Base-by-base conservation (phyloP, 2,888 invertebrate species). In the Tenthredo scrophulariae region DNA sequence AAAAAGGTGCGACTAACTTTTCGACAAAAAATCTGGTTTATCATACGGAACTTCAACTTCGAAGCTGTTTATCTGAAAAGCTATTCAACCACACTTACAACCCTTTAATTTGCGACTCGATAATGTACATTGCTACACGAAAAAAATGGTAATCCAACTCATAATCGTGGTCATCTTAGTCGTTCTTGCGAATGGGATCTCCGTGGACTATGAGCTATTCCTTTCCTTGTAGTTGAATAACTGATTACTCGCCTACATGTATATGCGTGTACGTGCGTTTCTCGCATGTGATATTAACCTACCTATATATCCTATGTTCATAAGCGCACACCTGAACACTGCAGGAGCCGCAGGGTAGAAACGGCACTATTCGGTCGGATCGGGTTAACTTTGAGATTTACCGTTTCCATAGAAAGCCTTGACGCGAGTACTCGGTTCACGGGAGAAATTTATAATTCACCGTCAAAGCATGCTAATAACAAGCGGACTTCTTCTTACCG, bases 351-450 rank as follows among this genome's bases (percentile, higher is more conserved):
- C 80, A 62, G 80, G 80, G 80, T 80, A 62, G 58, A 58, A 58
- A 58, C 80, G 62, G 62, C 80, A 50, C 58, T 80, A 62, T 80
- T 80, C 80, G 80, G 40, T 62, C 33, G 54, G 58, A 79, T 79
- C 79, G n/a, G 33, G 33, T 26, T 54, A 37, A 40, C 26, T 54
- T n/a, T 5, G 58, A 62, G 80, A 62, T 80, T 54, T 37, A 80
- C 80, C 80, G 80, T 80, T 62, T 80, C 62, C 80, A 77, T 58
- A 33, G 40, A 62, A 80, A 80, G 62, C 58, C 58, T 80, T 62
- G 54, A 79, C 29, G 29, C 58, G 50, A n/a, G n/a, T 22, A 46
- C 75, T 37, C 50, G 54, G 9, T 37, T 54, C 33, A 37, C 37
- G 10, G 13, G 40, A 62, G 80, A 80, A 62, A 80, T 80, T 80